Conservation (phyloP, 23 tunicate genomes). For the Ascidia mentula region DNA sequence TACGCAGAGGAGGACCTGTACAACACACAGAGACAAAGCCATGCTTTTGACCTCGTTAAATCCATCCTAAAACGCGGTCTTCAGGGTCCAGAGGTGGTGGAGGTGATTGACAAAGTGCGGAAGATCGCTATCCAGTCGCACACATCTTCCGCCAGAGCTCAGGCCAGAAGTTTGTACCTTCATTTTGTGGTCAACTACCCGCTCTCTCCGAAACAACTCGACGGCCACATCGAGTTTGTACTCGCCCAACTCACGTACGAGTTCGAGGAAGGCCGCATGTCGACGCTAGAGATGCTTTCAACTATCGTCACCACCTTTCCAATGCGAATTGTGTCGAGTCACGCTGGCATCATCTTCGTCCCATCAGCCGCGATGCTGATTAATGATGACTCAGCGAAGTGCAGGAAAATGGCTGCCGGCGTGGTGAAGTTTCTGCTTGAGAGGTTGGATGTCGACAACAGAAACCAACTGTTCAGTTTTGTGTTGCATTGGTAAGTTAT, state of each 20-base stretch:
- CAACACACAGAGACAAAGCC: slow-evolving; percentile 57
- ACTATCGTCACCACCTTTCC: slow-evolving; percentile 48
- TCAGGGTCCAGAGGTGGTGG: slow-evolving; percentile 40
- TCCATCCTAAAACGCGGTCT: slow-evolving; percentile 68
- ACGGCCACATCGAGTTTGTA: slow-evolving; percentile 47
- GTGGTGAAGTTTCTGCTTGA: slow-evolving; percentile 47
- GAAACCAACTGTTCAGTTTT: slow-evolving; percentile 46
- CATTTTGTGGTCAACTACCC: slow-evolving; percentile 60
- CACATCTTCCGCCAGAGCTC: slow-evolving; percentile 29
- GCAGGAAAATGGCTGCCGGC: slow-evolving; percentile 56
- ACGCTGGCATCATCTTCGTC: slow-evolving; percentile 53
- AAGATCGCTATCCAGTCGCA: slow-evolving; percentile 69
- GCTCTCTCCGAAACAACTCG: slow-evolving; percentile 32
- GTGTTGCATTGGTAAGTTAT: slow-evolving; percentile 71
- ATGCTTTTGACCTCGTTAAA: slow-evolving; percentile 68
- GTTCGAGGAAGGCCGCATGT: slow-evolving; percentile 67
- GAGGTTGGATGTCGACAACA: slow-evolving; percentile 23
- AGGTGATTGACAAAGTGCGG: slow-evolving; percentile 52
- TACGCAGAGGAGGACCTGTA: slow-evolving; percentile 86
- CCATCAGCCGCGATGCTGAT: slow-evolving; percentile 55
- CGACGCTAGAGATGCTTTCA: slow-evolving; percentile 61
- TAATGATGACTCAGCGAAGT: slow-evolving; percentile 68
- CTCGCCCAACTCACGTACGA: slow-evolving; percentile 69
- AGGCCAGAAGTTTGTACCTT: slow-evolving; percentile 58
- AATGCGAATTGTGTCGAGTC: slow-evolving; percentile 8